Conservation (phyloP, 2,797 vertebrate genomes). For the Tokudaia tokunoshimensis region DNA sequence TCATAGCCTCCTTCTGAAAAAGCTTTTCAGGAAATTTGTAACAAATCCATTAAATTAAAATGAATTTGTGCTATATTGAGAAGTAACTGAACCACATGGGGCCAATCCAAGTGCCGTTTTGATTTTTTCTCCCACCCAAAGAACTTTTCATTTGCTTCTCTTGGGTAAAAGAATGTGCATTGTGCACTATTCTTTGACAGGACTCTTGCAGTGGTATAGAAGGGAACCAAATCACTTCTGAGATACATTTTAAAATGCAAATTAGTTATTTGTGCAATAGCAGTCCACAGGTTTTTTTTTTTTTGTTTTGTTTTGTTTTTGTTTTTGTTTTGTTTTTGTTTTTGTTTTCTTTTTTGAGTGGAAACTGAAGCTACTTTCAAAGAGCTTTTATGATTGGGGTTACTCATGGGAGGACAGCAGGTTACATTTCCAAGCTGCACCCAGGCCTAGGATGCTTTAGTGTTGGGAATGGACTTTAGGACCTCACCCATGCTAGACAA, state of each 20-base stretch:
- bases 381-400: background rate
- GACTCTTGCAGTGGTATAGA: background rate
- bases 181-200: background rate
- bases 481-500: background rate
- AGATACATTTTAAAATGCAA: background rate
- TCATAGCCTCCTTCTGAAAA: conserved; percentile 75
- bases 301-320: no score
- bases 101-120: conserved; percentile 39
- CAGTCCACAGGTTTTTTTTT: background rate
- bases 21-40: conserved; percentile 75
- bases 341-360: background rate
- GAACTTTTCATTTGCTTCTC: conserved; percentile 26
- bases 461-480: background rate
- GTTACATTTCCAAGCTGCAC: background rate
- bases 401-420: background rate
- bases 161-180: background rate
- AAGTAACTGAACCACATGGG: conserved; percentile 64
- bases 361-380: background rate
- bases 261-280: background rate
- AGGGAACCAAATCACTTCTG: background rate
- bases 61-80: conserved; percentile 66
- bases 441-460: no score
- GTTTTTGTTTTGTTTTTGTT: no score
- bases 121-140: conserved; percentile 43
- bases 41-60: conserved; percentile 82